Base-by-base conservation (phyloP, 1,140 invertebrate genomes). In the Macrobrachium nipponense region DNA sequence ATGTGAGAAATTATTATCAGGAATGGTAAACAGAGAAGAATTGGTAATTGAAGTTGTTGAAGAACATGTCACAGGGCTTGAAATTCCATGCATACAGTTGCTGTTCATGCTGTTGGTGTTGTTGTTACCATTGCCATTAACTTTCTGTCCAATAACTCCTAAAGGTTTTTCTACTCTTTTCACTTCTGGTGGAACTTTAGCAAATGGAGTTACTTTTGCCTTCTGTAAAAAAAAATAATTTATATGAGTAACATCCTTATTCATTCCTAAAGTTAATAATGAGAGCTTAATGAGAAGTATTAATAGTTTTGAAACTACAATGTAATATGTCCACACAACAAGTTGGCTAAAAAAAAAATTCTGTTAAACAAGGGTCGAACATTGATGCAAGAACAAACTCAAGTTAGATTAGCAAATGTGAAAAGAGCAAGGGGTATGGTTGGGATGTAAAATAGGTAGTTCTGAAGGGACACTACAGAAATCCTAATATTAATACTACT, bases 91-190 rank as follows among this genome's bases (percentile, higher is more conserved):
- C 60, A 77, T 51, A 17, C 84, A 66, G 58, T 80, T 36, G 27
- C 44, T 72, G 15, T 64, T 70, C 27, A 20, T 62, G 75, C 11
- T 78, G 23, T 36, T 79, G 27, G n/a, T 68, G 66, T 66, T 61
- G 70, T 58, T 73, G 17, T 12, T 18, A 72, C 51, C 68, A 15
- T 43, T 43, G n/a, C 20, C 61, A 36, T 27, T 64, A n/a, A 81
- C 14, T 72, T 89, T 89, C 72, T 89, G 88, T 43, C 88, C 88
- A 64, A 89, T 89, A 17, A 85, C 88, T 6, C 88, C 88, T 5
- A 89, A 76, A 27, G 86, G 86, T 51, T 87, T 87, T 18, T 87
- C 88, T 2, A 85, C 79, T 5, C 82, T 75, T 77, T 89, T 89
- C 18, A 89, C 64, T 62, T 89, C 88, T n/a, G 88, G 88, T 27